Percentiles rank a stretch among this genome's conserved stretches.
Evolutionary conservation across 2,113 vertebrate genomes (phyloP).

Genomic region (Pagrus major): DNA sequence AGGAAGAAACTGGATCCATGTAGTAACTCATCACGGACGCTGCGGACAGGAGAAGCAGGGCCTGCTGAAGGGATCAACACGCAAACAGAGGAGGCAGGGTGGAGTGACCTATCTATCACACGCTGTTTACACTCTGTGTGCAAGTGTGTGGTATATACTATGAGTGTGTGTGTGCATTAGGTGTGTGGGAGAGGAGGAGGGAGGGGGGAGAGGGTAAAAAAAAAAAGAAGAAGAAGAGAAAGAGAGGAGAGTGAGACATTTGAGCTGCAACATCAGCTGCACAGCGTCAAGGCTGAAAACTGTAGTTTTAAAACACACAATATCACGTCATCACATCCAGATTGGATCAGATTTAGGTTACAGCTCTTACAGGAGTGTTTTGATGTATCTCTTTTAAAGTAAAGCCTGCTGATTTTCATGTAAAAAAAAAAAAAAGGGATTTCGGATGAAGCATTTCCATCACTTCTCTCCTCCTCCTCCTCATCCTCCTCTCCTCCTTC

Average conservation of each 20-base stretch:
- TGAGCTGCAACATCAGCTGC: slow-evolving; percentile 35
- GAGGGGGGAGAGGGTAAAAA: background rate
- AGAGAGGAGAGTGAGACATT: slow-evolving; percentile 11
- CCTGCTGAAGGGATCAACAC: slow-evolving; percentile 80
- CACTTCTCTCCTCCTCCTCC: slow-evolving; percentile 43
- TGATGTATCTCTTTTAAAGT: background rate
- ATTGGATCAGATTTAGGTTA: background rate
- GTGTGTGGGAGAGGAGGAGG: slow-evolving; percentile 10
- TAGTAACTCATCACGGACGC: slow-evolving; percentile 92
- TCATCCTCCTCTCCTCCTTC: slow-evolving; percentile 26
- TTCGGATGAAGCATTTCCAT: slow-evolving; percentile 36
- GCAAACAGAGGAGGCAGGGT: slow-evolving; percentile 61
- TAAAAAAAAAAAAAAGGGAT: background rate
- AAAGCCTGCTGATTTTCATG: background rate
- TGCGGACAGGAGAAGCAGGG: slow-evolving; percentile 72
- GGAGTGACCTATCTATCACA: slow-evolving; percentile 75
- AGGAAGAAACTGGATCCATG: slow-evolving; percentile 86
- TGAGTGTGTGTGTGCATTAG: background rate
- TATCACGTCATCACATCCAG: background rate
- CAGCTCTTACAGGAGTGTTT: background rate
- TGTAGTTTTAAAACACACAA: background rate
- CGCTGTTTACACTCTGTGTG: slow-evolving; percentile 75
- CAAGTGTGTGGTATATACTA: slow-evolving; percentile 27
- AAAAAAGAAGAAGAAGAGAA: background rate
- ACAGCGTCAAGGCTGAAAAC: background rate